Conservation (phyloP, 2,113 vertebrate genomes). For the Tringa solitaria region DNA sequence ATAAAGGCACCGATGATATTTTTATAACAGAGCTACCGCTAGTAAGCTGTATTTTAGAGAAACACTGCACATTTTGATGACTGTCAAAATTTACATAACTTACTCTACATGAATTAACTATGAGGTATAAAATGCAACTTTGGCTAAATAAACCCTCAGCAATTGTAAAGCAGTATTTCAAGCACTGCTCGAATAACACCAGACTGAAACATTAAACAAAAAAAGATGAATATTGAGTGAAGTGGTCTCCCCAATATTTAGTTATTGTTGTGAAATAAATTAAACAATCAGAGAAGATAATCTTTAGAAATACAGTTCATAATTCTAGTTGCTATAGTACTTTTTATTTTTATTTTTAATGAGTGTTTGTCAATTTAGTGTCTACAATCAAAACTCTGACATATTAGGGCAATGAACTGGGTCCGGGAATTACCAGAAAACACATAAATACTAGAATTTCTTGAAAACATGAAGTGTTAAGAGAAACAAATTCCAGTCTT, state of each 20-base stretch:
- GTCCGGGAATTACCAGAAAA: conserved; percentile 49
- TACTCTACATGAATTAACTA: conserved; percentile 80
- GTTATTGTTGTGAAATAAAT: conserved; percentile 15
- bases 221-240: conserved; percentile 7
- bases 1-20: conserved; percentile 71
- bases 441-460: conserved; percentile 58
- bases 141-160: conserved; percentile 69
- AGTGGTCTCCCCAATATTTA: conserved; percentile 14
- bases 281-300: neutral
- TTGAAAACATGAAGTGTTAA: conserved; percentile 65
- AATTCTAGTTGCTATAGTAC: neutral
- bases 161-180: conserved; percentile 67
- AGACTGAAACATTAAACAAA: conserved; percentile 43
- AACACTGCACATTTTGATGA: conserved; percentile 76
- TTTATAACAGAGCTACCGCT: conserved; percentile 64
- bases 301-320: neutral
- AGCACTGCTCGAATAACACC: conserved; percentile 42
- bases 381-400: conserved; percentile 25
- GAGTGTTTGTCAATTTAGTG: conserved; percentile 33
- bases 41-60: conserved; percentile 72
- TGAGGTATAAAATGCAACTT: conserved; percentile 77
- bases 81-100: conserved; percentile 82
- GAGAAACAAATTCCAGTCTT: conserved; percentile 73
- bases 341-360: conserved; percentile 55
- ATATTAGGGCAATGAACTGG: conserved; percentile 51